These are phyloP conservation scores for Leptobrachium ailaonicum DNA, from an alignment of 2,113 vertebrate species.

Conservation along the genomic window DNA sequence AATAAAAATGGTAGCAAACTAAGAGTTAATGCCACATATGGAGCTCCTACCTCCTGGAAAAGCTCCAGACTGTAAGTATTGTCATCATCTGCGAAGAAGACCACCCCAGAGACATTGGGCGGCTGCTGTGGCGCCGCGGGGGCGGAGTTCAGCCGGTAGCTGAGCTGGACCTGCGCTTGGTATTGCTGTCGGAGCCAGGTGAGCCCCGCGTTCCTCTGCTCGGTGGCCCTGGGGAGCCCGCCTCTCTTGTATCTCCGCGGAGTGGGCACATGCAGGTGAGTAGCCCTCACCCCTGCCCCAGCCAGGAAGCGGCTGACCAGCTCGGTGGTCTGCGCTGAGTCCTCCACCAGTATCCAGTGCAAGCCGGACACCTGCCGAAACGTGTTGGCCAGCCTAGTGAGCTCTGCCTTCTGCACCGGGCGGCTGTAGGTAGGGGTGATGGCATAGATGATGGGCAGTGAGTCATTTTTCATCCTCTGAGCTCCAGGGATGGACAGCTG, in stretches of 20 bases:
- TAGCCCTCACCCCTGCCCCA: slow-evolving; percentile 78
- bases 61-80: slow-evolving; percentile 98
- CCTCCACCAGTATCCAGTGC: slow-evolving; percentile 95
- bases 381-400: slow-evolving; percentile 89
- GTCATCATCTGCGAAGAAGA: slow-evolving; percentile 97
- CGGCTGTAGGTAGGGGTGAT: slow-evolving; percentile 94
- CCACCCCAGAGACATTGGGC: slow-evolving; percentile 75
- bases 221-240: slow-evolving; percentile 90
- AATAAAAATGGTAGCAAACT: no score
- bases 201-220: slow-evolving; percentile 91
- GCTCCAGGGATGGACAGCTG: not conserved
- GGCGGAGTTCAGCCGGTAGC: slow-evolving; percentile 69
- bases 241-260: slow-evolving; percentile 90
- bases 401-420: slow-evolving; percentile 94
- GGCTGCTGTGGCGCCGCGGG: slow-evolving; percentile 64
- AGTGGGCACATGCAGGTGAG: slow-evolving; percentile 89
- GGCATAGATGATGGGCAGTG: slow-evolving; percentile 84
- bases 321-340: slow-evolving; percentile 80
- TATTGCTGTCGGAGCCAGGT: slow-evolving; percentile 86
- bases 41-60: slow-evolving; percentile 84
- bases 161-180: slow-evolving; percentile 56
- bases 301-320: slow-evolving; percentile 87
- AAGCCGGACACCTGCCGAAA: slow-evolving; percentile 91
- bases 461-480: slow-evolving; percentile 29
- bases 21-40: no score